Conservation (phyloP, 2,888 invertebrate genomes). For the Pimpla rufipes region DNA sequence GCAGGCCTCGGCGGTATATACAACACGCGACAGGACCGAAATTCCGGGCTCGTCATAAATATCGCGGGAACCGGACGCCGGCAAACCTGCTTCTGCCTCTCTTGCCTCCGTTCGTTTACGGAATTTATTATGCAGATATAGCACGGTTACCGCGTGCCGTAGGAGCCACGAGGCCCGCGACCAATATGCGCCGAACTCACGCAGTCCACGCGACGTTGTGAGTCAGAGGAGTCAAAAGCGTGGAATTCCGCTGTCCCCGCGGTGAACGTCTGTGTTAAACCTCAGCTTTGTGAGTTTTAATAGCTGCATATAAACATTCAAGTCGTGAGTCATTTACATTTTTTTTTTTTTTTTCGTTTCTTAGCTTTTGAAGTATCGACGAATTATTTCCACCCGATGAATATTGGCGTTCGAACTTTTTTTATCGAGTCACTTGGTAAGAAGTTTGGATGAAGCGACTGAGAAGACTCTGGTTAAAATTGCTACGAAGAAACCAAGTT, state of each 20-base stretch:
- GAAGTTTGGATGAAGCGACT: too few species aligned
- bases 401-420: too few species aligned
- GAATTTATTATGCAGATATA: slow-evolving; percentile 61
- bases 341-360: neutral
- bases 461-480: too few species aligned
- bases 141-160: slow-evolving; percentile 4
- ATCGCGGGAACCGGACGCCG: slow-evolving; percentile 37
- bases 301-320: slow-evolving; percentile 10
- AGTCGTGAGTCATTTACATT: slow-evolving; percentile 53
- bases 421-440: too few species aligned
- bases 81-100: slow-evolving; percentile 55
- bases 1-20: neutral
- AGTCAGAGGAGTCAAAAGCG: slow-evolving; percentile 41
- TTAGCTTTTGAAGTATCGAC: neutral
- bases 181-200: slow-evolving; percentile 52
- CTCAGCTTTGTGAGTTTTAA: slow-evolving; percentile 17
- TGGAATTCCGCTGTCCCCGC: slow-evolving; percentile 30
- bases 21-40: slow-evolving; percentile 40
- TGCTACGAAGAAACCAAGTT: too few species aligned
- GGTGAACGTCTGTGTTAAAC: slow-evolving; percentile 49
- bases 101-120: slow-evolving; percentile 49
- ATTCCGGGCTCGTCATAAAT: slow-evolving; percentile 63
- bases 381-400: neutral
- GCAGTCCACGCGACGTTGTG: slow-evolving; percentile 43
- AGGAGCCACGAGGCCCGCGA: slow-evolving; percentile 18